Base-by-base conservation (phyloP, 2,113 vertebrate genomes). In the Eulacestoma nigropectus region DNA sequence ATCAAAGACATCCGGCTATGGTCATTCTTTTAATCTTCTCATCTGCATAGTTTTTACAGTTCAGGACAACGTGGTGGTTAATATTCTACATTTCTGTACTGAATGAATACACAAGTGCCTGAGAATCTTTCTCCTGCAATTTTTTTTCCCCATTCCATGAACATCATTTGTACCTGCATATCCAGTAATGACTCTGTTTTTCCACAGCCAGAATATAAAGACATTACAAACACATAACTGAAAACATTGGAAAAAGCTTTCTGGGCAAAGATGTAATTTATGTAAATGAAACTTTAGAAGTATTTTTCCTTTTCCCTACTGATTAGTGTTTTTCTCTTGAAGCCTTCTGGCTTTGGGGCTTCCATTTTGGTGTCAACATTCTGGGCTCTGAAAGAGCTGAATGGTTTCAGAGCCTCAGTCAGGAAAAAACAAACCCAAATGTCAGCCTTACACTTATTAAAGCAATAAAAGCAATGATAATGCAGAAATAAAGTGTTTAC, bases 401-500 rank as follows among this genome's bases (percentile, higher is more conserved):
- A 85, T 39, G 14, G 13, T 64, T 95, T 93, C 87, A 96, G 89
- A 90, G 30, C 25, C 90, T 84, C 72, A 88, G 59, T 92, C 52
- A 81, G 69, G 50, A 44, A 53, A 73, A 68, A 72, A 1, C 37
- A 89, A 87, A 20, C 26, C 33, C 84, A 93, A 95, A 96, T 85
- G 62, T 87, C 84, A 96, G 78, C 17, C 37, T 44, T 57, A 82
- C 3, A 37, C 52, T 96, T 91, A 64, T 59, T 91, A 87, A 89
- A 93, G 84, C 41, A 93, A 89, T 89, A 84, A 92, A 87, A 92
- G 62, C 41, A 89, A 68, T 41, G 64, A 87, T 93, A 81, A 59
- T 94, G 78, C 59, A 94, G 69, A 92, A 94, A 93, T 91, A 92
- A 87, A 95, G 70, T 93, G 75, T 90, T 91, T 95, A 84, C 91